phyloP scores from a whole-genome alignment of 2,113 vertebrate species.

The Pardalotus punctatus region DNA sequence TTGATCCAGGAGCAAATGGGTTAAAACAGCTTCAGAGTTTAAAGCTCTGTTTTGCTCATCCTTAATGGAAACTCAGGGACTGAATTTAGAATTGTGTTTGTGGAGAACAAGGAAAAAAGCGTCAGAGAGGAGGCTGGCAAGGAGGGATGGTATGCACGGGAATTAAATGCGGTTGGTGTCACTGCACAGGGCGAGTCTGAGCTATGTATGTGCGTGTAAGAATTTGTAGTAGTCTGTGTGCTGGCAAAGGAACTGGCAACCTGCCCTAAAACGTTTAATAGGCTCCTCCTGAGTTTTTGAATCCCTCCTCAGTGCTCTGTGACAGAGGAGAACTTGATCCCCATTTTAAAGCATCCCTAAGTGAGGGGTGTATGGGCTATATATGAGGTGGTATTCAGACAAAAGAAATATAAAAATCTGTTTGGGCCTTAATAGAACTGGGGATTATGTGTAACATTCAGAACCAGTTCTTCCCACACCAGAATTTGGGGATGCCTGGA shows the following conservation, averaged over 20 bases:
- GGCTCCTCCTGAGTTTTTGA: constrained; percentile 42
- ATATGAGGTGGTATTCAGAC: background rate
- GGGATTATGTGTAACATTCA: background rate
- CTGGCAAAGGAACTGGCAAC: constrained; percentile 56
- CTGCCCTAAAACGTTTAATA: constrained; percentile 37
- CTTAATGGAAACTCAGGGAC: constrained; percentile 38
- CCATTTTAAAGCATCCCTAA: background rate
- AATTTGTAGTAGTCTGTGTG: constrained; percentile 56
- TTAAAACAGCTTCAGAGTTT: constrained; percentile 36
- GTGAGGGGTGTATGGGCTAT: background rate
- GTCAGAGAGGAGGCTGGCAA: constrained; percentile 31
- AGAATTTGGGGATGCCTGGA: background rate
- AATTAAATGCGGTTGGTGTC: constrained; percentile 62
- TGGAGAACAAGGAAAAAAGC: constrained; percentile 28
- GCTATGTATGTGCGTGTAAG: constrained; percentile 56
- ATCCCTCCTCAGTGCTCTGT: background rate
- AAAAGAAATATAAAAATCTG: background rate
- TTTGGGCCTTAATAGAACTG: background rate
- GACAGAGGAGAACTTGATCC: background rate
- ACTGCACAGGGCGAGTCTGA: constrained; percentile 55
- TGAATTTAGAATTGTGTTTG: constrained; percentile 41
- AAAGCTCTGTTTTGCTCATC: constrained; percentile 50
- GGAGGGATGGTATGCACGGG: constrained; percentile 44
- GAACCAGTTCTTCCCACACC: background rate
- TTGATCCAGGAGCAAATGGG: constrained; percentile 12